phyloP scores from a whole-genome alignment of 1,140 invertebrate genomes.

The Argopecten irradians region DNA sequence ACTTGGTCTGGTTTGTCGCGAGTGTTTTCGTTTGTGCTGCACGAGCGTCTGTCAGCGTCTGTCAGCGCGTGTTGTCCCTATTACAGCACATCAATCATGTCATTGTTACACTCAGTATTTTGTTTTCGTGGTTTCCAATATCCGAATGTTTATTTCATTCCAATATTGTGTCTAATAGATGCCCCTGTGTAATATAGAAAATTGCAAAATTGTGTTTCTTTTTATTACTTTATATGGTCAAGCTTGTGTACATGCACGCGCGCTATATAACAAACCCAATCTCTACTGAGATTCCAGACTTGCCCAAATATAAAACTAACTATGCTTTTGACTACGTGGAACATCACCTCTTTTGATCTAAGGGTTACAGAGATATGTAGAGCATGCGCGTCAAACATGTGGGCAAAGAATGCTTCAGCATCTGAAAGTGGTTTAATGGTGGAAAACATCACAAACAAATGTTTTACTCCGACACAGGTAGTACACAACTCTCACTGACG shows the following conservation, averaged over 20 bases:
- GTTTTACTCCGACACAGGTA: neutral
- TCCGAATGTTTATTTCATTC: too few relatives aligned
- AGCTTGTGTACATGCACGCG: neutral
- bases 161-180: neutral
- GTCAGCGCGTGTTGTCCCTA: neutral
- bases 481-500: neutral
- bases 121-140: neutral
- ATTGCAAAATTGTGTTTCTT: neutral
- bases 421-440: neutral
- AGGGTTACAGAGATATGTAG: neutral
- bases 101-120: neutral
- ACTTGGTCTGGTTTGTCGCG: neutral
- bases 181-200: too few relatives aligned
- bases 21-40: neutral
- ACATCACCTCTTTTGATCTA: neutral
- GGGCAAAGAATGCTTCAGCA: neutral
- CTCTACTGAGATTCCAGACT: too few relatives aligned
- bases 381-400: conserved; percentile 4
- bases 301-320: neutral
- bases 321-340: neutral
- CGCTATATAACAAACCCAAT: too few relatives aligned
- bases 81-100: neutral
- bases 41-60: neutral
- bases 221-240: neutral
- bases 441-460: neutral